phyloP scores from a whole-genome alignment of 1,140 invertebrate species.

The Eumeta japonica region DNA sequence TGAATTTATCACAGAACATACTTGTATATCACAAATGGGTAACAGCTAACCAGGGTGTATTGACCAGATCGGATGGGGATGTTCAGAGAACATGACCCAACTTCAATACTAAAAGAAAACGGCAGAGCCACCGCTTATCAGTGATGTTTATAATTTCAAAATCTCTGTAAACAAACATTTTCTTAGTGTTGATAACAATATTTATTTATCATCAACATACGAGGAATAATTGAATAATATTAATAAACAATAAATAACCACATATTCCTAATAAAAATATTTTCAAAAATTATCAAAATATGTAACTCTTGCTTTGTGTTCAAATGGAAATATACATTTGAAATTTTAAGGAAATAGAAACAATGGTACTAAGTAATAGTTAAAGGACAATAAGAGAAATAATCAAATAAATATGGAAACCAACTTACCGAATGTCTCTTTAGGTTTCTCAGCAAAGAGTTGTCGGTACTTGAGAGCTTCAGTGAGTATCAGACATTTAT shows the following conservation, averaged over 20 bases:
- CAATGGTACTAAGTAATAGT: too few relatives aligned
- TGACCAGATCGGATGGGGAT: slow-evolving; percentile 86
- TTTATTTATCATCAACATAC: too few relatives aligned
- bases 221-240: too few relatives aligned
- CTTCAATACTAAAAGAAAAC: slow-evolving; percentile 85
- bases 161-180: slow-evolving; percentile 67
- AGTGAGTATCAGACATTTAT: slow-evolving; percentile 87
- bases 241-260: too few relatives aligned
- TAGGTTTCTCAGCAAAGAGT: slow-evolving; percentile 76
- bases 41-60: slow-evolving; percentile 79
- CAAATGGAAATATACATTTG: neutral
- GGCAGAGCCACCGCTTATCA: slow-evolving; percentile 94
- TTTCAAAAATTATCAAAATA: too few relatives aligned
- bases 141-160: slow-evolving; percentile 90
- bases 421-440: slow-evolving; percentile 69
- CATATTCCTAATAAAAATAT: too few relatives aligned
- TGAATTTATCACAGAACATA: slow-evolving; percentile 67
- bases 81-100: slow-evolving; percentile 85
- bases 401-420: too few relatives aligned
- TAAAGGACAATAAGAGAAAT: too few relatives aligned
- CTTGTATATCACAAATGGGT: slow-evolving; percentile 75
- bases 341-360: slow-evolving; percentile 1
- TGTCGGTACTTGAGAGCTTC: slow-evolving; percentile 82
- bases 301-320: neutral
- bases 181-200: too few relatives aligned